phyloP scores from a whole-genome alignment of 2,113 vertebrate genomes.

The Plotosus lineatus region DNA sequence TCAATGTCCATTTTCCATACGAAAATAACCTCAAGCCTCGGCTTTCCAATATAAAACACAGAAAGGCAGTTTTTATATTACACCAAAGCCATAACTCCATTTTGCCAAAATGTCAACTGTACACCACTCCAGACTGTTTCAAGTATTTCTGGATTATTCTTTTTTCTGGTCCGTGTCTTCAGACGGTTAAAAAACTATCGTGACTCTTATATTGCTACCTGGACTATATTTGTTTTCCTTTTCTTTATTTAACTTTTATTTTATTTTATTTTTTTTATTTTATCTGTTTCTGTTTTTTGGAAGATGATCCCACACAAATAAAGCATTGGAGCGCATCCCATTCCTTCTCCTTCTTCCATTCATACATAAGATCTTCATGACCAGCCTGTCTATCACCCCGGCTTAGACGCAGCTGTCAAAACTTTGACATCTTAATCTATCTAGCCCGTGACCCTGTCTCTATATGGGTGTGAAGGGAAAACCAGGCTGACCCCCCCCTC shows the following conservation, averaged over 20 bases:
- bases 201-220: not conserved
- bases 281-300: too few species aligned
- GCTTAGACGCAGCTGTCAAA: slow-evolving; percentile 76
- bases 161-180: not conserved
- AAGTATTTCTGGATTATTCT: not conserved
- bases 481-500: slow-evolving; percentile 57
- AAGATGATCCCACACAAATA: slow-evolving; percentile 43
- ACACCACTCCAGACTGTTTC: not conserved
- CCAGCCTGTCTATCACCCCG: slow-evolving; percentile 51
- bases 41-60: not conserved
- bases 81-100: not conserved
- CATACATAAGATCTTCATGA: slow-evolving; percentile 63
- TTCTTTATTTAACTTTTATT: too few species aligned
- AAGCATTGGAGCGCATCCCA: slow-evolving; percentile 46
- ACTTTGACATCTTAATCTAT: slow-evolving; percentile 77
- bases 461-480: slow-evolving; percentile 21
- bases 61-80: slow-evolving; percentile 29
- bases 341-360: slow-evolving; percentile 49
- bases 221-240: slow-evolving; percentile 12
- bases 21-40: not conserved
- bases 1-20: not conserved
- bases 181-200: not conserved
- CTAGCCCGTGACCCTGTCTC: slow-evolving; percentile 72
- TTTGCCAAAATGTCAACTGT: slow-evolving; percentile 13
- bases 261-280: too few species aligned